A percentile compares a stretch with the other conserved stretches of the same genome.
phyloP scores from a whole-genome alignment of 2,113 vertebrate genomes.

The Leptocoma aspasia region DNA sequence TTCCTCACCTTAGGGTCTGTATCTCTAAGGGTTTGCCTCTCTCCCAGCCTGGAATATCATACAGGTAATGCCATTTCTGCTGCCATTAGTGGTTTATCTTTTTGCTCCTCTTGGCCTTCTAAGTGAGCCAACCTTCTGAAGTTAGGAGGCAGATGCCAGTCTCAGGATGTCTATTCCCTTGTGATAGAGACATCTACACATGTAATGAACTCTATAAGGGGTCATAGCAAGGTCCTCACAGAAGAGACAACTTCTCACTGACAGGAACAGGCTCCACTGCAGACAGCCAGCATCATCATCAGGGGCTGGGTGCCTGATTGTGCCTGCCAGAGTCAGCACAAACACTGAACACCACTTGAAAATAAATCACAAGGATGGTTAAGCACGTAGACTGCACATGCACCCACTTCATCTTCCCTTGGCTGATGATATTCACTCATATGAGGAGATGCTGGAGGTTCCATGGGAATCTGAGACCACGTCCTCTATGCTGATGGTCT shows the following conservation, averaged over 20 bases:
- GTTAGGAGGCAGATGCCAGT: background rate
- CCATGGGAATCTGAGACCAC: background rate
- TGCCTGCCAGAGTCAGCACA: background rate
- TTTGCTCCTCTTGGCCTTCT: background rate
- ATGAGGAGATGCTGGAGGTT: background rate
- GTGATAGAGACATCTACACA: background rate
- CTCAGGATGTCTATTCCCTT: background rate
- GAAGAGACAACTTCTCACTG: rapidly evolving
- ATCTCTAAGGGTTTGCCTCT: background rate
- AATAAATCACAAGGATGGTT: background rate
- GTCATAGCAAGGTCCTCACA: background rate
- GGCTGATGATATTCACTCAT: background rate
- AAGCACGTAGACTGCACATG: background rate
- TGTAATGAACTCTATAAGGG: background rate
- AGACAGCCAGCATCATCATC: background rate
- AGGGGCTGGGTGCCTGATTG: background rate
- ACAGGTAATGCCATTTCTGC: background rate
- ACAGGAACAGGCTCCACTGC: background rate
- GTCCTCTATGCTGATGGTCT: background rate
- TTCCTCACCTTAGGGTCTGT: background rate
- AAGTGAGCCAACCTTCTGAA: background rate
- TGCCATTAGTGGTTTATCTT: background rate
- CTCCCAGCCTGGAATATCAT: background rate
- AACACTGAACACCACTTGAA: background rate
- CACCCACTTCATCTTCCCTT: background rate